phyloP scores from a whole-genome alignment of 37 sponge, comb jelly and placozoan species.

The Oopsacas minuta region DNA sequence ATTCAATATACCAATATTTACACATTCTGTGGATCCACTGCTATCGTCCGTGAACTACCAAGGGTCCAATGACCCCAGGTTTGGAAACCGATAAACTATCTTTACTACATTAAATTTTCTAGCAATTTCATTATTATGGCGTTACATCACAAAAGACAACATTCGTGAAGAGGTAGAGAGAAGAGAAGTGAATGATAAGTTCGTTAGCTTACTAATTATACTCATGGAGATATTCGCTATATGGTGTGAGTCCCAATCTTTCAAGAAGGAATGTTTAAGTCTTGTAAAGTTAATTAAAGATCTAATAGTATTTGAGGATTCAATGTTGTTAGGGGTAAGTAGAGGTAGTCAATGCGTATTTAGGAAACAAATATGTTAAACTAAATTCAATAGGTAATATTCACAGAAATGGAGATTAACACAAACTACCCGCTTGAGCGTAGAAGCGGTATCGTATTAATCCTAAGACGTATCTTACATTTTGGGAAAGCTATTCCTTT shows the following conservation, averaged over 20 bases:
- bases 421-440: neutral
- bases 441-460: neutral
- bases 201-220: neutral
- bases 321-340: neutral
- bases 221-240: constrained; percentile 3
- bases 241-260: constrained; percentile 12
- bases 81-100: too few species aligned
- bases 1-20: too few species aligned
- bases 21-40: too few species aligned
- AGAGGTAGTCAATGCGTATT: neutral
- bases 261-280: neutral
- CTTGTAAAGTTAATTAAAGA: neutral
- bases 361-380: neutral
- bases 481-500: neutral
- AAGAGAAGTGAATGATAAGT: constrained; percentile 1
- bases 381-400: neutral
- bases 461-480: neutral
- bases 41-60: too few species aligned
- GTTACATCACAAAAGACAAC: neutral
- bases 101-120: too few species aligned
- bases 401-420: neutral
- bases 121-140: neutral
- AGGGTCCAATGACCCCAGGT: too few species aligned
- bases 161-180: neutral
- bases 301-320: neutral